These are phyloP conservation scores for Glaucopsyche alexis DNA, from an alignment of 2,888 invertebrate genomes.

Conservation along the genomic window DNA sequence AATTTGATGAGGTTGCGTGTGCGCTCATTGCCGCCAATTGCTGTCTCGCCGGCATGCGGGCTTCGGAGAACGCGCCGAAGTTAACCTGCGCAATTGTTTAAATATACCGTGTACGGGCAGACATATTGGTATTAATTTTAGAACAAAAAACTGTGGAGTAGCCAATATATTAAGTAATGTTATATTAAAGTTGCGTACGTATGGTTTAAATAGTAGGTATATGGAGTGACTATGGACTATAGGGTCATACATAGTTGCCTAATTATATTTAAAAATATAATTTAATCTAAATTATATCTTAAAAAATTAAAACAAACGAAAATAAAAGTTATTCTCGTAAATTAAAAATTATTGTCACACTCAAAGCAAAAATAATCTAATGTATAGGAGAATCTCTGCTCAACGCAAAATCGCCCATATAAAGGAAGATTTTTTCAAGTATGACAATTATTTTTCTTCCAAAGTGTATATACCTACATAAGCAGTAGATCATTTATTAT, in stretches of 20 bases:
- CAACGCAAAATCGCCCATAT: too few relatives aligned
- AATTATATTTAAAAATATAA: too few relatives aligned
- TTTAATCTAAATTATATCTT: too few relatives aligned
- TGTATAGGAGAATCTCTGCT: too few relatives aligned
- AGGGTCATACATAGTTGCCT: background rate
- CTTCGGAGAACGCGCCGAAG: slow-evolving; percentile 41
- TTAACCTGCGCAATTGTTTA: slow-evolving; percentile 37
- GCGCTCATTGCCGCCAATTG: slow-evolving; percentile 44
- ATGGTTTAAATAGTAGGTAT: background rate
- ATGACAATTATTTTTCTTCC: too few relatives aligned
- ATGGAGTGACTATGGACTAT: background rate
- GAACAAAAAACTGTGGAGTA: background rate
- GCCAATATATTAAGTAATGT: background rate
- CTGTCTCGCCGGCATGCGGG: slow-evolving; percentile 41
- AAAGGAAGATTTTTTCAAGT: too few relatives aligned
- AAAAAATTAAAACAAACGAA: too few relatives aligned
- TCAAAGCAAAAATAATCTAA: too few relatives aligned
- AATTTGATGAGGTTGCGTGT: slow-evolving; percentile 39
- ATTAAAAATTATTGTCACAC: too few relatives aligned
- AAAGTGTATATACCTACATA: too few relatives aligned
- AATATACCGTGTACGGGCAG: slow-evolving; percentile 26
- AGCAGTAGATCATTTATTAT: too few relatives aligned
- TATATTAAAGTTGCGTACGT: background rate
- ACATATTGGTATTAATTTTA: background rate
- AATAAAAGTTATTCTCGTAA: too few relatives aligned